phyloP scores from a whole-genome alignment of 2,888 invertebrate species.

The Zeuzera pyrina region DNA sequence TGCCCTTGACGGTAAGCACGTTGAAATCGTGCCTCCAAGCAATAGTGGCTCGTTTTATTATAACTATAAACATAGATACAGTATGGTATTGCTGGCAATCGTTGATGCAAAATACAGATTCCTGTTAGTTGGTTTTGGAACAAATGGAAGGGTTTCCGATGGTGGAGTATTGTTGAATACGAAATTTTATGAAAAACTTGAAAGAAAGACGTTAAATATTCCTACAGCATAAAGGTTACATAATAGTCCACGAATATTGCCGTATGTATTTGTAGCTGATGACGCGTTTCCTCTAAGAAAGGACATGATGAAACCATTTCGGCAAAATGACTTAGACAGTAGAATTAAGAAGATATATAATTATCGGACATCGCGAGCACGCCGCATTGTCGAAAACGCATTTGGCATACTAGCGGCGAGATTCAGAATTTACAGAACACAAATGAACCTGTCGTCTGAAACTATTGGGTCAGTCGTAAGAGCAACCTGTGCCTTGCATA shows the following conservation, averaged over 20 bases:
- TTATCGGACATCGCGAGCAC: constrained; percentile 4
- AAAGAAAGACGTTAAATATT: neutral
- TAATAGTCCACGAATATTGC: neutral
- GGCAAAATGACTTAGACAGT: constrained; percentile 2
- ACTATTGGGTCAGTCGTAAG: constrained; percentile 3
- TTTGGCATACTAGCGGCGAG: constrained; percentile 1
- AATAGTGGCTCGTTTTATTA: constrained; percentile 3
- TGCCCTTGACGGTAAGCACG: constrained; percentile 6
- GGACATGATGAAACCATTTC: constrained; percentile 1
- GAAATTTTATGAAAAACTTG: constrained; percentile 1
- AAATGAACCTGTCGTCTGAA: constrained; percentile 2
- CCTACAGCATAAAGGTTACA: neutral
- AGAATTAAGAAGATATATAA: constrained; percentile 2
- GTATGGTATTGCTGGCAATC: constrained; percentile 6
- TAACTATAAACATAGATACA: neutral
- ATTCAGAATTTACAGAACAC: constrained; percentile 2
- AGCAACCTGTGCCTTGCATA: constrained; percentile 4
- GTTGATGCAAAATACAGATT: constrained; percentile 8
- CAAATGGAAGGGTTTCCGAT: constrained; percentile 4
- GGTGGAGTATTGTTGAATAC: constrained; percentile 4
- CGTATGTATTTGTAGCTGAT: constrained; percentile 1
- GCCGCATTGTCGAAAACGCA: constrained; percentile 3
- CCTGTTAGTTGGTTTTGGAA: constrained; percentile 6
- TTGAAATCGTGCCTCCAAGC: constrained; percentile 3
- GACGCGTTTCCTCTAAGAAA: neutral